Evolutionary conservation across 2,113 vertebrate genomes (phyloP), one percentile per base, ranked within the genome.

Genomic region (Hippopotamus amphibius): DNA sequence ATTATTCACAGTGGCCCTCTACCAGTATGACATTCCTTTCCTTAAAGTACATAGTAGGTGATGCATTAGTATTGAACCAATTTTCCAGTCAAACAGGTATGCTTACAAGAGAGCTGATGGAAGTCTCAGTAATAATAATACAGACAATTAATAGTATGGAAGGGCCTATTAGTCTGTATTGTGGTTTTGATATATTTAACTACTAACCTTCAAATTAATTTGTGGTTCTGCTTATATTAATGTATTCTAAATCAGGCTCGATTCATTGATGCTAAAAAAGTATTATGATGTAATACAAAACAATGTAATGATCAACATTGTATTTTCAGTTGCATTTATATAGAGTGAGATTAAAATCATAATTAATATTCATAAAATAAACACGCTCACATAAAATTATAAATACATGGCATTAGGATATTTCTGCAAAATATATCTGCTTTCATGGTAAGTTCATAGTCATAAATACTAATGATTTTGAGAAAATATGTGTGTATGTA

Each of bases 291-390:
- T 97, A 98, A 97, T 96, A 95, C 94, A 98, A 97, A 98, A 95
- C 88, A 98, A 97, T 97, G 68, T 97, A 96, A 98, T 96, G 97
- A 98, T 98, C 97, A 98, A 97, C 97, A 98, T 71, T 98, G 95
- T 97, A 10, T 33, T 93, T 97, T 96, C 24, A 96, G 63, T 97
- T 97, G 81, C 91, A 98, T 95, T 98, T 97, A 97, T 96, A 97
- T 46, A 81, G 95, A 97, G 53, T 96, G 96, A 97, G 92, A 87
- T 88, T 96, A 97, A 97, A 95, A 59, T 13, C 92, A 86, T 55
- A 98, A 98, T 98, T 98, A 99, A 98, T 98, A 98, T 98, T 98
- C 95, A 98, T 98, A 96, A 98, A 98, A 85, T 88, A 97, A 98
- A 96, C 24, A 82, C 98, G 48, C 87, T 97, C 72, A 96, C 92